Percentiles rank a stretch among this genome's conserved stretches.
Evolutionary conservation across 1,140 invertebrate species (phyloP).

Genomic region (Wiebesia pumilae): DNA sequence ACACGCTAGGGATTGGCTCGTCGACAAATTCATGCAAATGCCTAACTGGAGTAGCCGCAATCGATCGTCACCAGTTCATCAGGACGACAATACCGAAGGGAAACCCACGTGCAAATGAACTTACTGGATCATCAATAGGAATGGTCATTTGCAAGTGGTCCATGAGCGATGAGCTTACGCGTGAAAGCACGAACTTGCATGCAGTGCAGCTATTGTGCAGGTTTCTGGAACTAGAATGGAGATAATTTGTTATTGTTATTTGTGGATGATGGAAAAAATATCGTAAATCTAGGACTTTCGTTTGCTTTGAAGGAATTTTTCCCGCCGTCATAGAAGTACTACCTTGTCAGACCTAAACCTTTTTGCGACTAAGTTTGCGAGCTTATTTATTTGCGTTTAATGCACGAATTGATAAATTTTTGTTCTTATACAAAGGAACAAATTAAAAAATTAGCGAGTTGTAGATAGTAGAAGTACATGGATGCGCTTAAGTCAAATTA

Average conservation of each 20-base stretch:
- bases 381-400: neutral
- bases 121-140: neutral
- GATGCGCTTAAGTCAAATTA: neutral
- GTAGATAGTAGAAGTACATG: neutral
- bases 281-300: neutral
- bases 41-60: slow-evolving; percentile 65
- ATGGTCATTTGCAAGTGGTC: neutral
- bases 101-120: neutral
- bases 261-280: neutral
- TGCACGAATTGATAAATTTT: neutral
- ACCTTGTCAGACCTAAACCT: neutral
- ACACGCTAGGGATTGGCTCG: slow-evolving; percentile 74
- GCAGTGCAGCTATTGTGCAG: neutral
- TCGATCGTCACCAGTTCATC: neutral
- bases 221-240: neutral
- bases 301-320: neutral
- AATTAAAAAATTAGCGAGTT: neutral
- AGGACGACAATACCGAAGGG: neutral
- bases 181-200: neutral
- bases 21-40: slow-evolving; percentile 75
- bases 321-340: neutral
- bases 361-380: neutral
- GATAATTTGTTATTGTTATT: neutral
- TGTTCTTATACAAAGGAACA: neutral
- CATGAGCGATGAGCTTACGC: neutral